Evolutionary conservation across 2,113 vertebrate genomes (phyloP), one percentile per base, ranked within the genome.

Genomic region (Ciconia maguari): DNA sequence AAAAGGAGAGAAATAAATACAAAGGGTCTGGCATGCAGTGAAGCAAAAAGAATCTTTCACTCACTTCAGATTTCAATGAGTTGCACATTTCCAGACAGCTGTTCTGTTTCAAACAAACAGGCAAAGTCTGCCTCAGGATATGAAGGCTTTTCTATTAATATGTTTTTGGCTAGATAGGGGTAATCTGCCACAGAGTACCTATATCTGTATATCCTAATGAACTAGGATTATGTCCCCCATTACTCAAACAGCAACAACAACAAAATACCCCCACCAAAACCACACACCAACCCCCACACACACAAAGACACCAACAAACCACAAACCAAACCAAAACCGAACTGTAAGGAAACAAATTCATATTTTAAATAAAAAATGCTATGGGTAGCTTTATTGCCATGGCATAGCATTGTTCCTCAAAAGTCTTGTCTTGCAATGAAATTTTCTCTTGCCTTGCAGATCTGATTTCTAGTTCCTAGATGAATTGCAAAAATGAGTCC

Each of bases 91-190:
- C 42, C 41, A 95, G 46, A 66, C 89, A 95, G 89, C 64, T 90
- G 91, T 52, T 90, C 65, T 44, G 13, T 82, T 94, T 96, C 91
- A 96, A 94, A 85, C 49, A 89, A 89, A 87, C n/a, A 89, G 87
- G 58, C 71, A 70, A 61, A 57, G 42, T 80, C 70, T 80, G 70
- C 58, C 83, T 87, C 32, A 80, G 66, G 42, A 70, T 57, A 83
- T 4, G 0, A 94, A 83, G 58, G 8, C 20, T 72, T 84, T 84
- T 89, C 46, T 62, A 64, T 58, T 74, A 80, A 54, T 48, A 65
- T 14, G 3, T 4, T 91, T 87, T 69, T 61, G 54, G 49, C 42
- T 70, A 86, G 66, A 70, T 52, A 79, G 10, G 10, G 11, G 16
- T 87, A 77, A 86, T 77, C n/a, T 36, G 51, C 46, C 32, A 71